These are phyloP conservation scores for Coremacera marginata DNA, from an alignment of 2,888 invertebrate species.

Conservation along the genomic window DNA sequence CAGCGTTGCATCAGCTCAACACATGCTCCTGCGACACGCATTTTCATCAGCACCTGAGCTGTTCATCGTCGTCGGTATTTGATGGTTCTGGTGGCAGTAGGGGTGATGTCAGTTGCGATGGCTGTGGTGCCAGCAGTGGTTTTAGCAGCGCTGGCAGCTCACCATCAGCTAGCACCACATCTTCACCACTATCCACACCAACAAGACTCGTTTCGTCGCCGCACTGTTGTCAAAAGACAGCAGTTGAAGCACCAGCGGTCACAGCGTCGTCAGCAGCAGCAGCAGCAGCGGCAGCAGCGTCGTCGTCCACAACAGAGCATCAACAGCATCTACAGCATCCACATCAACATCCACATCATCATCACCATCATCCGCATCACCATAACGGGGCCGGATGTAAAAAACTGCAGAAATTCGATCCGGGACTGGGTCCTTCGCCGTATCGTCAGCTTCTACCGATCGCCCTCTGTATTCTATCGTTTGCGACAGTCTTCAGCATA, in stretches of 20 bases:
- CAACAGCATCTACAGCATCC: slow-evolving; percentile 42
- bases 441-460: slow-evolving; percentile 75
- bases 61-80: slow-evolving; percentile 21
- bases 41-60: slow-evolving; percentile 28
- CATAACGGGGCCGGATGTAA: slow-evolving; percentile 56
- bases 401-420: slow-evolving; percentile 67
- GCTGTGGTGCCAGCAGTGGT: slow-evolving; percentile 58
- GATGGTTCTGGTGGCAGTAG: slow-evolving; percentile 29
- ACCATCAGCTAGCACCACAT: slow-evolving; percentile 63
- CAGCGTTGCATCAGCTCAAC: slow-evolving; percentile 7
- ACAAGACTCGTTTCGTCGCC: slow-evolving; percentile 59
- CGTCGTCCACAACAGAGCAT: slow-evolving; percentile 43
- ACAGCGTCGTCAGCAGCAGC: slow-evolving; percentile 50
- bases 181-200: slow-evolving; percentile 63
- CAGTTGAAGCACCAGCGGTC: slow-evolving; percentile 48
- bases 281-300: slow-evolving; percentile 49
- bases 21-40: slow-evolving; percentile 19
- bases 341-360: slow-evolving; percentile 46
- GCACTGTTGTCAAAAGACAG: slow-evolving; percentile 62
- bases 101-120: slow-evolving; percentile 30
- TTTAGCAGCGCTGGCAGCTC: slow-evolving; percentile 63
- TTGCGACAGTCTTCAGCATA: slow-evolving; percentile 84
- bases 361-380: slow-evolving; percentile 47
- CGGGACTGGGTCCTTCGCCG: slow-evolving; percentile 65
- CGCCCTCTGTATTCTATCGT: slow-evolving; percentile 80